These are phyloP conservation scores for Myotis yumanensis DNA, from an alignment of 2,113 vertebrate species.

Conservation along the genomic window DNA sequence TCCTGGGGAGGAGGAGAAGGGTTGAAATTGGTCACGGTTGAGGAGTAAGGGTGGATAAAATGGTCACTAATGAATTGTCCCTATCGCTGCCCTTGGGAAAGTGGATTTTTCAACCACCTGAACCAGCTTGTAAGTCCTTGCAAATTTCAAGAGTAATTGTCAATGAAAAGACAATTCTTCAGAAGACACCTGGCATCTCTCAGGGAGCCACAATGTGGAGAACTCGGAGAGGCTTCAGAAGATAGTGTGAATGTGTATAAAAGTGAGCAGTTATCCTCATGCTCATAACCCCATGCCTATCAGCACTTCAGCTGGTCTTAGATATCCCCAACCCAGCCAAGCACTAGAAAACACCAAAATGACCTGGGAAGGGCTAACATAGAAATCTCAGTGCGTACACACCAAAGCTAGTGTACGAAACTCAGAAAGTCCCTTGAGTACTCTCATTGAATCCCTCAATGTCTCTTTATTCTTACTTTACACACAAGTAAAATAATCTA, in stretches of 20 bases:
- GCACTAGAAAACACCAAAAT: not conserved
- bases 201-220: not conserved
- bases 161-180: not conserved
- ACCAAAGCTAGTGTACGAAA: not conserved
- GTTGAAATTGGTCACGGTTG: not conserved
- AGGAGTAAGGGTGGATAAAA: not conserved
- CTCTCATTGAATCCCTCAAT: not conserved
- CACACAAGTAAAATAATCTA: constrained; percentile 37
- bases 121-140: not conserved
- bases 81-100: not conserved
- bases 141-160: not conserved
- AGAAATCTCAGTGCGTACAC: not conserved
- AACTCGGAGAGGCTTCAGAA: not conserved
- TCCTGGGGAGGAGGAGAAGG: not conserved
- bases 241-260: not conserved
- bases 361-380: not conserved
- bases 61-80: not conserved
- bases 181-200: not conserved
- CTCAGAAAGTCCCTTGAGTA: not conserved
- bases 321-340: not conserved
- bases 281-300: not conserved
- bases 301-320: not conserved
- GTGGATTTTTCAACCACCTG: not conserved
- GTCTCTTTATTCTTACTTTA: constrained; percentile 43
- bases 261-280: not conserved